Base-by-base conservation (phyloP, 2,113 vertebrate genomes). In the Tetrao urogallus region DNA sequence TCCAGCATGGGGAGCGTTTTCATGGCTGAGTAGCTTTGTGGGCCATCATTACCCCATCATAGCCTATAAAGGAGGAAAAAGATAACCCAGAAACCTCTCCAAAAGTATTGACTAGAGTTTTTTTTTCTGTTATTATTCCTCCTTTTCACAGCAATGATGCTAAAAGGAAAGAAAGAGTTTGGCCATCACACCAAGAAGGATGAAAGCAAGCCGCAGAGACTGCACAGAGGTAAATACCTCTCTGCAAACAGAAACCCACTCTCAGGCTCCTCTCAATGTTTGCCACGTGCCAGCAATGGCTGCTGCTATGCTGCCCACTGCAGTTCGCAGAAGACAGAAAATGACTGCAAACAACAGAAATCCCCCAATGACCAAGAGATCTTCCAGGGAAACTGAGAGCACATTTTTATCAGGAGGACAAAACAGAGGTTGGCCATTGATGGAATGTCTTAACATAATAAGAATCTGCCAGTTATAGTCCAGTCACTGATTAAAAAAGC, bases 1-100 rank as follows among this genome's bases (percentile, higher is more conserved):
- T 7, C 61, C 16, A 16, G 10, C 38, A 32, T 15, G 57, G 82
- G 4, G 5, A 87, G 73, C 24, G 47, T 17, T 27, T 82, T 2
- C 54, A 13, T 43, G 64, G 28, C 69, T 0, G 1, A 87, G n/a
- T 7, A 56, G 6, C 15, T 13, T 25, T 1, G 1, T 20, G 16
- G 42, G 45, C 50, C 70, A 57, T 11, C 40, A 32, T 32, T 30
- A 70, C 42, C 15, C 13, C 9, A 45, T 21, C 24, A 10, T 0
- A 0, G 7, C 25, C 54, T 63, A 70, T 16, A 76, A 61, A 89
- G 38, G 17, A 88, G 45, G 80, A 65, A 50, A 65, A 13, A 69
- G 10, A 57, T 1, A 1, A 64, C 34, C 21, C 34, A 70, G 57
- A 81, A 79, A 10, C n/a, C 65, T 70, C 36, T 56, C 38, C 48